These are phyloP conservation scores for Bombyx mandarina DNA, from an alignment of 1,140 invertebrate species.

Conservation along the genomic window DNA sequence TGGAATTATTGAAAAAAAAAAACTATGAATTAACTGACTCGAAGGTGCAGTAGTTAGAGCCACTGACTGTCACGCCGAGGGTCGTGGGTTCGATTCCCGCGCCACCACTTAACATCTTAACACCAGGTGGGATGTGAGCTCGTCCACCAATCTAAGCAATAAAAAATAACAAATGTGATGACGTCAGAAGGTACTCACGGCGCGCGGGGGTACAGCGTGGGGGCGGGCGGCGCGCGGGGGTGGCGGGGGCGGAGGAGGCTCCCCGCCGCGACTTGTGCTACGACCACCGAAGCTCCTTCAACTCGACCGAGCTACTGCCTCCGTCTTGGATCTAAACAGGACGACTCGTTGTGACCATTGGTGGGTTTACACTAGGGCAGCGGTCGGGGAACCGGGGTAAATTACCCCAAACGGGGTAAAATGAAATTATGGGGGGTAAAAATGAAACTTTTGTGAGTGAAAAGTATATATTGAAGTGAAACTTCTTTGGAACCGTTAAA, in stretches of 20 bases:
- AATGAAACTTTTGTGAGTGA: too few relatives aligned
- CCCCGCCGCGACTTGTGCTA: conserved; percentile 51
- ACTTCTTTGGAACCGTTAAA: too few relatives aligned
- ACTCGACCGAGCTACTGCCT: conserved; percentile 39
- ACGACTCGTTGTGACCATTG: background rate
- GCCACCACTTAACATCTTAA: background rate
- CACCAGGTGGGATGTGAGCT: background rate
- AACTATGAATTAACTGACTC: background rate
- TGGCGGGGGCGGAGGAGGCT: conserved; percentile 4
- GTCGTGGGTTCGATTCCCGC: background rate
- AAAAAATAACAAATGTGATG: conserved; percentile 26
- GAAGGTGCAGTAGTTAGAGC: background rate
- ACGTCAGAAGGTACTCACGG: conserved; percentile 1
- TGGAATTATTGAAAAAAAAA: background rate
- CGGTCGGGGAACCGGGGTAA: too few relatives aligned
- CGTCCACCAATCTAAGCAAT: background rate
- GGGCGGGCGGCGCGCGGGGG: conserved; percentile 23
- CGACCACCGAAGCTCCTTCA: conserved; percentile 61
- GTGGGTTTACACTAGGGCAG: background rate
- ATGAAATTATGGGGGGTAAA: too few relatives aligned
- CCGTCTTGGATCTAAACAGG: conserved; percentile 20
- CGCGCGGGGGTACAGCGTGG: conserved; percentile 11
- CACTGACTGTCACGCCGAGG: background rate
- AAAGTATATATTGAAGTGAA: too few relatives aligned
- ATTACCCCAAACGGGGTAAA: too few relatives aligned